Evolutionary conservation across 2,797 vertebrate species (phyloP).

Genomic region (Sphaeramia orbicularis): DNA sequence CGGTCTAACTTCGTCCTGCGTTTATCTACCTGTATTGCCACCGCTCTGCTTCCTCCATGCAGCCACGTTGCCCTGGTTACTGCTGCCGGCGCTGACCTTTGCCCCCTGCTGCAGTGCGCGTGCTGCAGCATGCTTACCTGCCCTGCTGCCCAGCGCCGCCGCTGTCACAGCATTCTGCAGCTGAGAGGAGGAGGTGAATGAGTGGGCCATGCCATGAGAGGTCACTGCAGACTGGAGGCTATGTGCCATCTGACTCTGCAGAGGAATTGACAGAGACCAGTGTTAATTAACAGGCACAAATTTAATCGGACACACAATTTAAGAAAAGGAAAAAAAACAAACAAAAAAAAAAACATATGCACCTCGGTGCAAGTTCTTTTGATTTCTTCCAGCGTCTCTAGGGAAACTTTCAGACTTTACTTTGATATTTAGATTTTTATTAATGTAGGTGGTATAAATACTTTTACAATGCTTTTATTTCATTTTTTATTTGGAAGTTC

Average conservation of each 20-base stretch:
- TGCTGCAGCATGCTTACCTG: slow-evolving; percentile 91
- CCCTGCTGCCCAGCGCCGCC: slow-evolving; percentile 88
- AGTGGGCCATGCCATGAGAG: slow-evolving; percentile 88
- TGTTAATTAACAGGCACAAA: neutral
- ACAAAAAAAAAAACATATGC: too few relatives aligned
- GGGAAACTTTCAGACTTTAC: too few relatives aligned
- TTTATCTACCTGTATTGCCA: slow-evolving; percentile 88
- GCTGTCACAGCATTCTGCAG: slow-evolving; percentile 89
- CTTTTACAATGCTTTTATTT: too few relatives aligned
- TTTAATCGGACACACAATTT: neutral
- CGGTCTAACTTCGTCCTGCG: slow-evolving; percentile 6
- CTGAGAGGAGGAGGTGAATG: slow-evolving; percentile 91
- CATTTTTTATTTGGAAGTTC: too few relatives aligned
- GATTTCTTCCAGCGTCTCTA: too few relatives aligned
- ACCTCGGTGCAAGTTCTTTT: too few relatives aligned
- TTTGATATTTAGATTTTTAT: too few relatives aligned
- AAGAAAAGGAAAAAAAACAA: too few relatives aligned
- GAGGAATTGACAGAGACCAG: neutral
- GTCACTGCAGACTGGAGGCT: slow-evolving; percentile 81
- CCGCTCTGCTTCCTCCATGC: slow-evolving; percentile 95
- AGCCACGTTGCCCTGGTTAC: slow-evolving; percentile 82
- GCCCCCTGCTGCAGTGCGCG: slow-evolving; percentile 87
- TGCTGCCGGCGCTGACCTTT: slow-evolving; percentile 85
- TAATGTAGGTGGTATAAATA: too few relatives aligned
- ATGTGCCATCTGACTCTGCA: slow-evolving; percentile 90